These are phyloP conservation scores for Erethizon dorsatum DNA, from an alignment of 2,797 vertebrate genomes.

Conservation along the genomic window DNA sequence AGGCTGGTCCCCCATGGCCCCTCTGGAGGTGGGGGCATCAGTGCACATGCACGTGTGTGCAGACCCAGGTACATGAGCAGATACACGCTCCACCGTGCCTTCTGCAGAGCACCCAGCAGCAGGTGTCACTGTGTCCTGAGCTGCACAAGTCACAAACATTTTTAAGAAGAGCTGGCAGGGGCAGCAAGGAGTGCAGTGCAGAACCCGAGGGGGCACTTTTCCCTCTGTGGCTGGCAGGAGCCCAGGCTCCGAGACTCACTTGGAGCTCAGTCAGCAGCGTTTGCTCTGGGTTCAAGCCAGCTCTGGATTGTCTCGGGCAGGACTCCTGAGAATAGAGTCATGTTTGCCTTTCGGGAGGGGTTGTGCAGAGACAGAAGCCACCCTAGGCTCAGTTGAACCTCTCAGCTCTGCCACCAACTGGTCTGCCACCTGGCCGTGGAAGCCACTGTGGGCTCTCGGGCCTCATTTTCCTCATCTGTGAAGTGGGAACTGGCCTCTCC, in stretches of 20 bases:
- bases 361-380: background rate
- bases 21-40: background rate
- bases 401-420: background rate
- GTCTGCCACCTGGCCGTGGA: fast-evolving
- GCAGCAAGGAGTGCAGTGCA: fast-evolving
- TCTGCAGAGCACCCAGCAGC: fast-evolving
- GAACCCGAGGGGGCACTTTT: background rate
- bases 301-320: background rate
- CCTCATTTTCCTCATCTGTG: background rate
- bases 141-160: fast-evolving
- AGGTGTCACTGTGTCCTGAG: fast-evolving
- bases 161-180: background rate
- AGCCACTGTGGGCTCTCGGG: fast-evolving
- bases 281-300: background rate
- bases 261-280: fast-evolving
- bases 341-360: constrained; percentile 45
- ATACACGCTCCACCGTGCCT: too few relatives aligned
- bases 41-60: fast-evolving
- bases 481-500: background rate
- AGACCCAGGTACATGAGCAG: fast-evolving
- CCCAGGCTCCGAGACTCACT: background rate
- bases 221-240: background rate
- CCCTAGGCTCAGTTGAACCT: background rate
- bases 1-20: background rate
- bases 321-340: background rate